phyloP scores from a whole-genome alignment of 2,113 vertebrate genomes.

The Rhinoderma darwinii region DNA sequence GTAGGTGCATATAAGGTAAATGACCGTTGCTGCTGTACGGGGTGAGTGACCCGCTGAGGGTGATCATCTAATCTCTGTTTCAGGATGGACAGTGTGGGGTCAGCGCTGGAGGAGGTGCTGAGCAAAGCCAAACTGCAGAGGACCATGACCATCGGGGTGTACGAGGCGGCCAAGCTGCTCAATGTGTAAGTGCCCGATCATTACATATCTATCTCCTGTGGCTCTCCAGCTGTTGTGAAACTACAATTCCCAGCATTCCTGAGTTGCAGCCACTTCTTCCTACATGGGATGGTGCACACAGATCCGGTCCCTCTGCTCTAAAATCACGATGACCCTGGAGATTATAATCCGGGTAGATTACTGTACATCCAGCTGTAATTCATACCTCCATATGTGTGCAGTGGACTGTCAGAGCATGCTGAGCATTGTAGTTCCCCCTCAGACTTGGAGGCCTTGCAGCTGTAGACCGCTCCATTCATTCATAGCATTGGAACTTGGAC shows the following conservation, averaged over 20 bases:
- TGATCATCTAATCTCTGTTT: neutral
- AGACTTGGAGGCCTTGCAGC: too few species aligned
- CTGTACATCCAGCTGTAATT: too few species aligned
- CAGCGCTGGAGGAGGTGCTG: conserved; percentile 88
- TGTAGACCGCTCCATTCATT: too few species aligned
- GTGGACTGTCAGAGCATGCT: neutral
- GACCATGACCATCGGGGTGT: conserved; percentile 90
- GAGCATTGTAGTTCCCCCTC: neutral
- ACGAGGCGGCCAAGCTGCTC: conserved; percentile 92
- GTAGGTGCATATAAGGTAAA: neutral
- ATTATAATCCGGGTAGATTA: too few species aligned
- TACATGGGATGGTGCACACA: too few species aligned
- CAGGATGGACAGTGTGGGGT: conserved; percentile 91
- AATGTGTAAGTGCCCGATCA: conserved; percentile 89
- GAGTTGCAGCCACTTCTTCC: too few species aligned
- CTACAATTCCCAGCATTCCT: neutral
- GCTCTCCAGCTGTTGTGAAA: neutral
- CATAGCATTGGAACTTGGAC: too few species aligned
- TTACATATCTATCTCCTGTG: neutral
- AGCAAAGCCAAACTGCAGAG: conserved; percentile 88
- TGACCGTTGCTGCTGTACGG: neutral
- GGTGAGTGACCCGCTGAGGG: neutral
- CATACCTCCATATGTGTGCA: too few species aligned
- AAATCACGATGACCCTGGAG: too few species aligned
- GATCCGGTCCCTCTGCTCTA: too few species aligned